Conservation (phyloP, 2,113 vertebrate genomes). For the Chaetodon trifascialis region DNA sequence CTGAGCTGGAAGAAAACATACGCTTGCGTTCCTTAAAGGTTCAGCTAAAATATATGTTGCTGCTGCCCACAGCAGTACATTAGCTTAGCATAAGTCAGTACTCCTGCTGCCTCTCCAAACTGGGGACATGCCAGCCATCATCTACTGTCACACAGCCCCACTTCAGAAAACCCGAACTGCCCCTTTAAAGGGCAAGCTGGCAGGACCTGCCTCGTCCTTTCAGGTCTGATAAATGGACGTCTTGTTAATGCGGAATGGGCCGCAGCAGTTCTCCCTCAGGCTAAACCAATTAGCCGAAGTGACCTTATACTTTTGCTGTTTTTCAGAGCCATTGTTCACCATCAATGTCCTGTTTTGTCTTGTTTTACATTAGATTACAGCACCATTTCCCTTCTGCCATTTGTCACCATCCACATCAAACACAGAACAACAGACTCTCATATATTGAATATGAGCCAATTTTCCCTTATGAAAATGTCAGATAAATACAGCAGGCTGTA, state of each 20-base stretch:
- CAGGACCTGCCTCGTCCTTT: conserved; percentile 44
- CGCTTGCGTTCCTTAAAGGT: neutral
- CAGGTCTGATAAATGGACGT: conserved; percentile 32
- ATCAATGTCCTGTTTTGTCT: conserved; percentile 29
- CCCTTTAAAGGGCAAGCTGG: conserved; percentile 36
- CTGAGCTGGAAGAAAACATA: neutral
- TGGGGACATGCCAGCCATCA: too few species aligned
- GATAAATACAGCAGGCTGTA: neutral
- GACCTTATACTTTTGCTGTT: conserved; percentile 62
- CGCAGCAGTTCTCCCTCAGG: conserved; percentile 55
- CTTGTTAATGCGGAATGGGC: conserved; percentile 6
- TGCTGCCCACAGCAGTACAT: too few species aligned
- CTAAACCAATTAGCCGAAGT: conserved; percentile 32
- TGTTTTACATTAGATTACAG: conserved; percentile 46
- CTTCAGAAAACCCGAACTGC: too few species aligned
- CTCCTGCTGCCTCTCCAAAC: too few species aligned
- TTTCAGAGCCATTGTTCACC: conserved; percentile 9
- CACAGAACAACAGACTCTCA: neutral
- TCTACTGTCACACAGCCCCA: too few species aligned
- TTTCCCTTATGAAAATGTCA: neutral
- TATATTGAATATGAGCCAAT: neutral
- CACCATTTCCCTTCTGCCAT: neutral
- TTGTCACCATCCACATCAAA: neutral
- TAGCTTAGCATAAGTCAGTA: too few species aligned
- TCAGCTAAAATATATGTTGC: too few species aligned